Base-by-base conservation (phyloP, 1,140 invertebrate species). In the Pararge aegeria region DNA sequence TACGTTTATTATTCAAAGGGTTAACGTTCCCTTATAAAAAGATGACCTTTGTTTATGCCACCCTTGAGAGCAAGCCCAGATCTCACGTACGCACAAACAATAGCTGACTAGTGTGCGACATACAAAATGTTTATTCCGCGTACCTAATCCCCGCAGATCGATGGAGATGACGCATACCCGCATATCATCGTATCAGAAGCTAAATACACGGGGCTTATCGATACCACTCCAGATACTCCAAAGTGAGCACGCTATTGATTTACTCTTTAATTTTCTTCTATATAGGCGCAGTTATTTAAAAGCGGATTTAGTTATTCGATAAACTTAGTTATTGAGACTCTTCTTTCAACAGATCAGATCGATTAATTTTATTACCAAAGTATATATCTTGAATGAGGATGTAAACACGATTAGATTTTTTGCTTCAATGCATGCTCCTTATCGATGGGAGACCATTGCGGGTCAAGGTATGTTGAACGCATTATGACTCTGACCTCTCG, bases 141-240 rank as follows among this genome's bases (percentile, higher is more conserved):
- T 7, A 2, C 24, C 30, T n/a, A n/a, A n/a, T n/a, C 34, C 49
- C 66, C 38, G 37, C 65, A 54, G 58, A 79, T 82, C 75, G 68
- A 82, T 77, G 60, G 57, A 30, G 53, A 73, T 82, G 78, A 82
- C 76, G 75, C 73, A 80, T 72, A 70, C 61, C 58, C 63, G 59
- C 65, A 68, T 73, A 66, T 71, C 59, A 53, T 30, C 34, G 29
- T 57, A 66, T 66, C 64, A 58, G 42, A 55, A 18, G 58, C 50
- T 40, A 62, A 57, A 48, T 62, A 55, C 55, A 57, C 30, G 18
- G 55, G 16, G 24, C 51, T 62, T 67, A 63, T 67, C 63, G 27
- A 52, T 55, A 60, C 30, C 40, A 46, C 49, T 37, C 49, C 5
- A 55, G 44, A 61, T 66, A 54, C 18, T 46, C 18, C 5, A 40